phyloP scores from a whole-genome alignment of 37 sponge, comb jelly and placozoan species.

The Chondrosia reniformis region DNA sequence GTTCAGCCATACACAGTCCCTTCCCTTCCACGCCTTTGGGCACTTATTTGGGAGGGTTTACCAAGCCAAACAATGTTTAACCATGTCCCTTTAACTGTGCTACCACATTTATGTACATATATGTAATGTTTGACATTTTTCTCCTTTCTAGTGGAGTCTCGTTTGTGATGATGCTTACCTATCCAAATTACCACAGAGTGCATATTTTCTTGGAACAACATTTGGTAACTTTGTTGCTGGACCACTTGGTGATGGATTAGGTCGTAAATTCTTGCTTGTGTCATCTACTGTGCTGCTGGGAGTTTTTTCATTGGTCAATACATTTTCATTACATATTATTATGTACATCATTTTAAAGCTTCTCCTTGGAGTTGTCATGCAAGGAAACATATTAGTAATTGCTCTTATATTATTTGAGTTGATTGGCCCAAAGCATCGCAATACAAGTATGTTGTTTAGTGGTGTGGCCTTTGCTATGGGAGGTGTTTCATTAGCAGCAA shows the following conservation, averaged over 20 bases:
- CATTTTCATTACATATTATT: background rate
- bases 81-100: no score
- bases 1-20: no score
- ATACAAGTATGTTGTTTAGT: no score
- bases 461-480: background rate
- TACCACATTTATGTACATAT: background rate
- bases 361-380: background rate
- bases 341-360: background rate
- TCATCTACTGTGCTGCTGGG: background rate
- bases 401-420: background rate
- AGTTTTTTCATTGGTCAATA: background rate
- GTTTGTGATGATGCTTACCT: background rate
- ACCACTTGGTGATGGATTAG: background rate
- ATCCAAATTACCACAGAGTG: conserved; percentile 11
- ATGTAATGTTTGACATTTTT: background rate
- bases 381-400: background rate
- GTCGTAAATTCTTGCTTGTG: background rate
- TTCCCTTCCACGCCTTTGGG: no score
- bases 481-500: background rate
- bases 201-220: background rate
- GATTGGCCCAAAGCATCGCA: background rate
- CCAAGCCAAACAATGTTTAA: no score
- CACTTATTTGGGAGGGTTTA: no score
- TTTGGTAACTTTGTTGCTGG: background rate
- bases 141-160: background rate